Evolutionary conservation across 1,140 invertebrate species (phyloP).

Genomic region (Drosophila athabasca): DNA sequence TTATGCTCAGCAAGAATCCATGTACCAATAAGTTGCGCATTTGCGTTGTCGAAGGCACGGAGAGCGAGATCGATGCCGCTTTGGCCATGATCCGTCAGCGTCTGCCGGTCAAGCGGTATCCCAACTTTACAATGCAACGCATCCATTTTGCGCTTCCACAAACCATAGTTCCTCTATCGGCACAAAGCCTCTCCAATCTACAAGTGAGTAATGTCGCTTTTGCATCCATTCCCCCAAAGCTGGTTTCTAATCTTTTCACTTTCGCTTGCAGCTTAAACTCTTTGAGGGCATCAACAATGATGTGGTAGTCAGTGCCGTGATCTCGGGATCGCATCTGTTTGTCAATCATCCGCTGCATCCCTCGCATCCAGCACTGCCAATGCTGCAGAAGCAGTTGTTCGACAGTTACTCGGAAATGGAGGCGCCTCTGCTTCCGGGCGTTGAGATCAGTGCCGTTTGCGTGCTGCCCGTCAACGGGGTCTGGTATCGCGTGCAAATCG

Average conservation of each 20-base stretch:
- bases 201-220: conserved; percentile 59
- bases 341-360: conserved; percentile 97
- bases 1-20: conserved; percentile 91
- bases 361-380: conserved; percentile 91
- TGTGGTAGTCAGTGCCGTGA: conserved; percentile 92
- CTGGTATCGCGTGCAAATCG: conserved; percentile 95
- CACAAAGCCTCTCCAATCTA: conserved; percentile 73
- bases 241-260: background rate
- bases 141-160: conserved; percentile 87
- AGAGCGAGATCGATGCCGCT: conserved; percentile 90
- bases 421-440: conserved; percentile 87
- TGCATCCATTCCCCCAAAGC: background rate
- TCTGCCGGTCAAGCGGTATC: conserved; percentile 91
- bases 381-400: conserved; percentile 90
- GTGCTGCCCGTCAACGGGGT: conserved; percentile 91
- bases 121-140: conserved; percentile 91
- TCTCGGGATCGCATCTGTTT: conserved; percentile 93
- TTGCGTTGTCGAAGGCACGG: conserved; percentile 92
- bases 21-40: conserved; percentile 89
- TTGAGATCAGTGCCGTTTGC: conserved; percentile 93
- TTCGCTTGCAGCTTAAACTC: conserved; percentile 88
- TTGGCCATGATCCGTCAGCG: conserved; percentile 92
- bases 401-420: conserved; percentile 87
- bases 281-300: conserved; percentile 97
- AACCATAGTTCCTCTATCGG: conserved; percentile 77